Evolutionary conservation across 1,140 invertebrate species (phyloP).

Genomic region (Apis laboriosa): DNA sequence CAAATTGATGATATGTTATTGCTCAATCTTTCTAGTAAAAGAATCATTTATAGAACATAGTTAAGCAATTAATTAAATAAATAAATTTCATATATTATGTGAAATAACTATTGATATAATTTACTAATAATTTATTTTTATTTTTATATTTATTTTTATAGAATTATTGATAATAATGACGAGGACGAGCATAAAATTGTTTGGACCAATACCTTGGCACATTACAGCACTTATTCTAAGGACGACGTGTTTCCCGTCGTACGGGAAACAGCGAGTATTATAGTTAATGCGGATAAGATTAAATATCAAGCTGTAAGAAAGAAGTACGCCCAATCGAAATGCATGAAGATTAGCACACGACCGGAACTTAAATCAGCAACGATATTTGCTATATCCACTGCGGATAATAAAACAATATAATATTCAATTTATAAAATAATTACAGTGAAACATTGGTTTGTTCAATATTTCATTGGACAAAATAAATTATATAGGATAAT

Average conservation of each 20-base stretch:
- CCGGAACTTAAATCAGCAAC: slow-evolving; percentile 81
- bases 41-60: too few species aligned
- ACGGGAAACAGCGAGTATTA: slow-evolving; percentile 82
- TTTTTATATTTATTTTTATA: slow-evolving; percentile 38
- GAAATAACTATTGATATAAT: background rate
- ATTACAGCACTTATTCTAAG: slow-evolving; percentile 84
- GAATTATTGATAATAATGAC: slow-evolving; percentile 75
- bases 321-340: slow-evolving; percentile 83
- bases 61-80: background rate
- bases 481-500: background rate
- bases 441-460: slow-evolving; percentile 1
- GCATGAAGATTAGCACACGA: slow-evolving; percentile 83
- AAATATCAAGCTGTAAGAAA: slow-evolving; percentile 84
- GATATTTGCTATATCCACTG: slow-evolving; percentile 71
- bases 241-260: slow-evolving; percentile 83
- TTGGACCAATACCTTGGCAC: slow-evolving; percentile 84
- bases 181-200: slow-evolving; percentile 71
- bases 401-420: slow-evolving; percentile 1
- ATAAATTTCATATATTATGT: slow-evolving; percentile 10
- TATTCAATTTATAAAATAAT: slow-evolving; percentile 4
- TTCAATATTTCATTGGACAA: slow-evolving; percentile 20
- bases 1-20: too few species aligned
- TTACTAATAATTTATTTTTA: background rate
- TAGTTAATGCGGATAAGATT: slow-evolving; percentile 82
- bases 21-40: too few species aligned